A percentile compares a stretch with the other conserved stretches of the same genome.
Conservation (phyloP, 1,140 invertebrate species). For the Campoletis sonorensis region DNA sequence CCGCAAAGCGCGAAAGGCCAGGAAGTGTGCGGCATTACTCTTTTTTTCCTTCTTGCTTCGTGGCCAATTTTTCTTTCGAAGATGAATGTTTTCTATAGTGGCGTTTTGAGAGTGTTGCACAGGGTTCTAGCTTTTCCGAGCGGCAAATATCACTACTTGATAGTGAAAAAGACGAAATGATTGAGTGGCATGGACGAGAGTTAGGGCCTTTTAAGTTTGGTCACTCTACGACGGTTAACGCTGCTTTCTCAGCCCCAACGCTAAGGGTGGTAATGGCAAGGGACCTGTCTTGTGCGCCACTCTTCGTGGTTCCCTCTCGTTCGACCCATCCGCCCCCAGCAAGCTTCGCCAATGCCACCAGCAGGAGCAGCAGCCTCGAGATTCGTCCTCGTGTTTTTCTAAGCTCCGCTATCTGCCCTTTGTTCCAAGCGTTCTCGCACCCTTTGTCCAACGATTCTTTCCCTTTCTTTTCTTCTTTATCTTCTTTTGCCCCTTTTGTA, state of each 20-base stretch:
- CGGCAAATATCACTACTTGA: constrained; percentile 1
- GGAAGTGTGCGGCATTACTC: constrained; percentile 11
- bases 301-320: constrained; percentile 9
- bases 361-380: not conserved
- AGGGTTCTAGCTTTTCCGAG: not conserved
- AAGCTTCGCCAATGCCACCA: not conserved
- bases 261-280: constrained; percentile 14
- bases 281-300: constrained; percentile 30
- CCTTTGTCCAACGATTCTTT: constrained; percentile 59
- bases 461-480: constrained; percentile 7
- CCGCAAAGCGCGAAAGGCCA: constrained; percentile 11
- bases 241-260: not conserved
- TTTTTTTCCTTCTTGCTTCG: constrained; percentile 8
- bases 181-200: not conserved
- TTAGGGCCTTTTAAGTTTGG: not conserved
- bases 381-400: constrained; percentile 59
- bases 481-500: constrained; percentile 56
- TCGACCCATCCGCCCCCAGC: constrained; percentile 12
- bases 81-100: constrained; percentile 32
- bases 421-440: constrained; percentile 62
- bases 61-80: constrained; percentile 41
- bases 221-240: not conserved
- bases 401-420: constrained; percentile 63
- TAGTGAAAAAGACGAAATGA: not conserved
- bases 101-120: not conserved